A percentile compares a stretch with the other conserved stretches of the same genome.
Conservation (phyloP, 2,888 invertebrate species). For the Diaprepes abbreviatus region DNA sequence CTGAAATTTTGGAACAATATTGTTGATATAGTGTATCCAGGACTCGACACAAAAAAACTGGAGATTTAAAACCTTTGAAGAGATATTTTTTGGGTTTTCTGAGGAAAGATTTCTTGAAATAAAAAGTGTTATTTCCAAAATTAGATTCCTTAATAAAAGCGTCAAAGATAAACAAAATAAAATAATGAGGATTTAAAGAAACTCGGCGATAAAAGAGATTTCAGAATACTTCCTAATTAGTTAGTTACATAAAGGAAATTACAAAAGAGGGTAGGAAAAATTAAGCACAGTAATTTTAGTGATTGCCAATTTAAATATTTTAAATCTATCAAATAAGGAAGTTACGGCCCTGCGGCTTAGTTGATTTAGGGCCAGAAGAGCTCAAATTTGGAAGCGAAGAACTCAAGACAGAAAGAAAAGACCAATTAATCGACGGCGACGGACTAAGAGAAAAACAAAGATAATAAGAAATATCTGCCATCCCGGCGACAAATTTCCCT, state of each 20-base stretch:
- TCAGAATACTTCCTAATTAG: slow-evolving; percentile 27
- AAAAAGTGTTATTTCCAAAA: slow-evolving; percentile 23
- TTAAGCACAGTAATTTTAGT: slow-evolving; percentile 28
- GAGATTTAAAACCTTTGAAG: too few relatives aligned
- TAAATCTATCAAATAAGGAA: slow-evolving; percentile 43
- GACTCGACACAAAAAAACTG: too few relatives aligned
- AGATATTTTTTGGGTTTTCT: neutral
- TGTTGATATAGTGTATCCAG: too few relatives aligned
- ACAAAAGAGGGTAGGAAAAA: slow-evolving; percentile 25
- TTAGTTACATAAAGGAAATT: slow-evolving; percentile 42
- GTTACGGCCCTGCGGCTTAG: slow-evolving; percentile 30
- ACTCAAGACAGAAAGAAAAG: slow-evolving; percentile 22
- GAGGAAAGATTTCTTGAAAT: neutral
- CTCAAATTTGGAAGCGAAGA: slow-evolving; percentile 22
- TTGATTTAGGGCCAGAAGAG: slow-evolving; percentile 19
- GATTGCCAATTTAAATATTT: slow-evolving; percentile 46
- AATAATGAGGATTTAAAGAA: slow-evolving; percentile 33
- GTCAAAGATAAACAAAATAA: slow-evolving; percentile 33
- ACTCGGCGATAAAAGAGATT: slow-evolving; percentile 10
- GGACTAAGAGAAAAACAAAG: slow-evolving; percentile 28
- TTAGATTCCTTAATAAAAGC: slow-evolving; percentile 21
- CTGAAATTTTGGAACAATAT: too few relatives aligned
- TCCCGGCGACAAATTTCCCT: slow-evolving; percentile 18
- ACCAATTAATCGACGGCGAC: slow-evolving; percentile 34
- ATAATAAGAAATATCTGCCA: slow-evolving; percentile 38